Conservation (phyloP, 2,113 vertebrate species). For the Oryzias curvinotus region DNA sequence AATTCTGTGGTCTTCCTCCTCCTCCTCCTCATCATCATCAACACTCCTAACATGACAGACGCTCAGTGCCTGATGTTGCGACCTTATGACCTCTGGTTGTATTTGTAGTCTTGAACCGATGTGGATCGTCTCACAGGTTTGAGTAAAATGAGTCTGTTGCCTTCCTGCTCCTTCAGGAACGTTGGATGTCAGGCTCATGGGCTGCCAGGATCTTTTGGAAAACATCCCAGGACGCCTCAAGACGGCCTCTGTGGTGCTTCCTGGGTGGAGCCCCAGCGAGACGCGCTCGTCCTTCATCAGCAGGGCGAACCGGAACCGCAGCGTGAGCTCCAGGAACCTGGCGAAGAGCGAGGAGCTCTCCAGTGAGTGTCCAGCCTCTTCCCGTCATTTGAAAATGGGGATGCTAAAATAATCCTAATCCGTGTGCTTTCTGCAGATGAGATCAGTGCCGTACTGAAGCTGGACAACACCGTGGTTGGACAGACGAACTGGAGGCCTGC, state of each 20-base stretch:
- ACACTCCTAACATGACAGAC: too few species aligned
- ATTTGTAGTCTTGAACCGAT: not conserved
- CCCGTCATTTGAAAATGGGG: not conserved
- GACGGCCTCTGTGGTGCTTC: constrained; percentile 86
- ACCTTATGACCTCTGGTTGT: too few species aligned
- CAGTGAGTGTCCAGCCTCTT: constrained; percentile 71
- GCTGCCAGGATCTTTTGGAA: constrained; percentile 98
- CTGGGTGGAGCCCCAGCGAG: constrained; percentile 97
- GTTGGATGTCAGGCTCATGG: constrained; percentile 97
- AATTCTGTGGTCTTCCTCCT: too few species aligned
- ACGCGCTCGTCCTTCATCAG: constrained; percentile 95
- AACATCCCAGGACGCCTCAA: constrained; percentile 96
- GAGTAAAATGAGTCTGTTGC: not conserved
- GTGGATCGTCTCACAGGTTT: not conserved
- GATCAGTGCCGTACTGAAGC: constrained; percentile 95
- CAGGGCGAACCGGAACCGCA: constrained; percentile 90
- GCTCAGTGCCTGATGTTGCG: too few species aligned
- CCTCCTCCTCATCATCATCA: too few species aligned
- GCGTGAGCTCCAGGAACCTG: constrained; percentile 88
- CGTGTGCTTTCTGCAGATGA: constrained; percentile 81
- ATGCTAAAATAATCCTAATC: not conserved
- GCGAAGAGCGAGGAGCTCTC: constrained; percentile 95
- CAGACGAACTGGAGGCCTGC: constrained; percentile 96
- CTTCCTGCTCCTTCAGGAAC: constrained; percentile 80
- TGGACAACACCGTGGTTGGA: constrained; percentile 98